Base-by-base conservation (phyloP, 2,113 vertebrate species). In the Sminthopsis crassicaudata region DNA sequence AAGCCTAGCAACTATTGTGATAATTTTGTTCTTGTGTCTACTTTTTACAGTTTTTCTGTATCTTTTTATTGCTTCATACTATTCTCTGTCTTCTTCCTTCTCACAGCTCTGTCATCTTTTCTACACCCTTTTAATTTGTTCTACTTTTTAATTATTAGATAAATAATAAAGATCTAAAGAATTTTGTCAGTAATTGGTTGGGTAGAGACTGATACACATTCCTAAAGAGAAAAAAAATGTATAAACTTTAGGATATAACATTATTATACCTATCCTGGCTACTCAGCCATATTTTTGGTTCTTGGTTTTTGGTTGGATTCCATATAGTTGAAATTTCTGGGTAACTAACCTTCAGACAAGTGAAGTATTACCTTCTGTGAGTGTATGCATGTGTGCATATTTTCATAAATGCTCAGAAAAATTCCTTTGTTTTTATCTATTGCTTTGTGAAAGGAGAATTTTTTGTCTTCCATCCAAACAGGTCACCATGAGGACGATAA, bases 401-500 rank as follows among this genome's bases (percentile, higher is more conserved):
- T 42, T 42, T n/a, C 52, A 48, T 52, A 26, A 52, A 46, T 27
- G 5, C 36, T 67, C 50, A 60, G 50, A 67, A 92, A 92, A 95
- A 91, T 76, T 0, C 84, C 53, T 96, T 23, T 92, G 76, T 91
- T 96, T 97, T 95, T 91, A 97, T 26, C 7, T 5, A 53, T 53
- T 94, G 91, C 52, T 98, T 95, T 97, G 55, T 96, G 48, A 94
- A 60, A 94, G 91, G 53, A 97, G 90, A 54, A 54, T 97, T 98
- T 51, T 98, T 97, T 98, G 96, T 98, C 97, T 98, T 96, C 93
- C 94, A 96, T 48, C 93, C 97, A 98, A 98, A 97, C 95, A 98
- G 96, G 97, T 98, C 97, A 98, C 96, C 84, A 97, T 0, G 52
- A 98, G 89, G 46, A 96, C 90, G 95, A 98, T 98, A 98, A 98